A percentile compares a stretch with the other conserved stretches of the same genome.
Evolutionary conservation across 1,140 invertebrate genomes (phyloP).

Genomic region (Caerostris extrusa): DNA sequence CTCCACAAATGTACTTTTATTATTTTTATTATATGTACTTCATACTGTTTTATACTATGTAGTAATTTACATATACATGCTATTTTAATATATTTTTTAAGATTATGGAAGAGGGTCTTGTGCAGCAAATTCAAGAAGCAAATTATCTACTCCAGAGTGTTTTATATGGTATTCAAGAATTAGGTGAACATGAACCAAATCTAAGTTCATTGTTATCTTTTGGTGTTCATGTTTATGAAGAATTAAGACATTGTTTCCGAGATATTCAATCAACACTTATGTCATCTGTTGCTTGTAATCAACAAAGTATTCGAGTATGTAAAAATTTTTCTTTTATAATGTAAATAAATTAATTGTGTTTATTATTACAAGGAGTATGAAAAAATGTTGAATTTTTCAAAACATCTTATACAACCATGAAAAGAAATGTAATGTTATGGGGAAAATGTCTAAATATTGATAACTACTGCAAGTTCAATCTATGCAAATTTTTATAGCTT

Average conservation of each 20-base stretch:
- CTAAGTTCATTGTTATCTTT: constrained; percentile 87
- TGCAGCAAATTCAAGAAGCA: constrained; percentile 78
- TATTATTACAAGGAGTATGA: too few relatives aligned
- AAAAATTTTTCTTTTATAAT: background rate
- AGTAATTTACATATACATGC: background rate
- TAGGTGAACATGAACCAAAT: constrained; percentile 91
- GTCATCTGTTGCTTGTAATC: constrained; percentile 1
- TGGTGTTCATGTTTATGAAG: constrained; percentile 90
- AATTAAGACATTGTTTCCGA: constrained; percentile 88
- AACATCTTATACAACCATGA: too few relatives aligned
- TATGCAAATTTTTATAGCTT: too few relatives aligned
- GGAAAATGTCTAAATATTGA: too few relatives aligned
- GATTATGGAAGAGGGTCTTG: constrained; percentile 79
- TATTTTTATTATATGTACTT: background rate
- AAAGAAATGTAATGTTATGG: too few relatives aligned
- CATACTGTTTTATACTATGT: background rate
- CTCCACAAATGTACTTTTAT: background rate
- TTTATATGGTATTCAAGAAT: constrained; percentile 80
- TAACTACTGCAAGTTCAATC: too few relatives aligned
- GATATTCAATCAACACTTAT: constrained; percentile 76
- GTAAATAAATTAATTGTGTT: too few relatives aligned
- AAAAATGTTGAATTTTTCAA: too few relatives aligned
- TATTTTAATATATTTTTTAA: constrained; percentile 73
- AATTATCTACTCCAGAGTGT: constrained; percentile 79
- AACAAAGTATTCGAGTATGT: constrained; percentile 3